A percentile compares a stretch with the other conserved stretches of the same genome.
phyloP scores from a whole-genome alignment of 2,797 vertebrate species.

The Periparus ater region DNA sequence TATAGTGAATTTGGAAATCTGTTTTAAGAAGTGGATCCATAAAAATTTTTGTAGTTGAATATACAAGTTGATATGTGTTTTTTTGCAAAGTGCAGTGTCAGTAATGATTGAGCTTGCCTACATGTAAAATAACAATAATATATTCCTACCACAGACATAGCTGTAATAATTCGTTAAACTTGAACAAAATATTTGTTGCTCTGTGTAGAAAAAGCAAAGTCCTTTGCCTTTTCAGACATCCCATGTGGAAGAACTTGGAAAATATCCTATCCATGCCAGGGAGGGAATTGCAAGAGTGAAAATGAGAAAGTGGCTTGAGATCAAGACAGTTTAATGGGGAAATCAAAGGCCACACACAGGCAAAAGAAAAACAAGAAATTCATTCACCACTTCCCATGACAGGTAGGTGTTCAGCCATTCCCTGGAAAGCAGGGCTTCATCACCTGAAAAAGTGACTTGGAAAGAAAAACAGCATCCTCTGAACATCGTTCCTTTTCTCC shows the following conservation, averaged over 20 bases:
- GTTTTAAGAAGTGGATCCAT: not conserved
- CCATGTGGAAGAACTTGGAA: not conserved
- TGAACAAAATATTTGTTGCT: slow-evolving; percentile 22
- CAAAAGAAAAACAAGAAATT: not conserved
- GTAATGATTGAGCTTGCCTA: slow-evolving; percentile 27
- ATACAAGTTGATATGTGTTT: not conserved
- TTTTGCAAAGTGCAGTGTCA: not conserved
- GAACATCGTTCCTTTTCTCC: too few relatives aligned
- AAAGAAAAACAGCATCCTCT: not conserved
- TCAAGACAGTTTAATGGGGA: not conserved
- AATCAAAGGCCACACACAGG: not conserved
- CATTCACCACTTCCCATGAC: not conserved
- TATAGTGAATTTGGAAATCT: not conserved
- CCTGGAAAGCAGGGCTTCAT: not conserved
- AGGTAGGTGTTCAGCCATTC: not conserved
- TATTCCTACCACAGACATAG: not conserved
- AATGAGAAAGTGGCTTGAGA: not conserved
- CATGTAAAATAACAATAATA: not conserved
- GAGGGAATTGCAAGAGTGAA: not conserved
- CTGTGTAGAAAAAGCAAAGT: not conserved
- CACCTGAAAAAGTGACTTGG: accelerated
- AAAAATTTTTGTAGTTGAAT: not conserved
- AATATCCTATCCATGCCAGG: not conserved
- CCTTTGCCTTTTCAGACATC: slow-evolving; percentile 23
- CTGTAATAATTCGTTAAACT: not conserved